Evolutionary conservation across 2,888 invertebrate species (phyloP).

Genomic region (Ectemnius lituratus): DNA sequence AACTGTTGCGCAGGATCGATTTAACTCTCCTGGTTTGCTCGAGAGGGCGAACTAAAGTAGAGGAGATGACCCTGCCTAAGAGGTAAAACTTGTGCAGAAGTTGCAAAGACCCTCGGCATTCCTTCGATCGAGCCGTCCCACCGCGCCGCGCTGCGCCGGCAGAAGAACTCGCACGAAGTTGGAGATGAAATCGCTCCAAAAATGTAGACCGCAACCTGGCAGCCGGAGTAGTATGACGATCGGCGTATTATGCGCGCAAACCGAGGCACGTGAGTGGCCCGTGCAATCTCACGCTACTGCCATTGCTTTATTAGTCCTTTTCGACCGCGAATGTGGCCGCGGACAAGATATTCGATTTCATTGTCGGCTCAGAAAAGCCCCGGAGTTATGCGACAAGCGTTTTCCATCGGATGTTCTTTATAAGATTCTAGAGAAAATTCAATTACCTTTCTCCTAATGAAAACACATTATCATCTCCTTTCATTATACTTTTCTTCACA

Average conservation of each 20-base stretch:
- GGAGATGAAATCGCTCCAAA: constrained; percentile 1
- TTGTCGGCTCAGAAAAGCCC: constrained; percentile 7
- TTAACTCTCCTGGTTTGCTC: not conserved
- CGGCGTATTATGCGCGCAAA: constrained; percentile 1
- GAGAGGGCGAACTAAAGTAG: not conserved
- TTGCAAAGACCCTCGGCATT: not conserved
- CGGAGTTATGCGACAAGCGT: not conserved
- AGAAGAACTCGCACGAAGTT: not conserved
- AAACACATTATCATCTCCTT: too few relatives aligned
- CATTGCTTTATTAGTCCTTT: constrained; percentile 19
- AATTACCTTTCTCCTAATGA: too few relatives aligned
- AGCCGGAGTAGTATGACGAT: not conserved
- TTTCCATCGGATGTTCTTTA: too few relatives aligned
- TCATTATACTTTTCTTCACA: too few relatives aligned
- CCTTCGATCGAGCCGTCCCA: not conserved
- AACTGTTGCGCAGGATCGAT: not conserved
- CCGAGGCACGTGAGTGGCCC: not conserved
- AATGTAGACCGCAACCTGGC: not conserved
- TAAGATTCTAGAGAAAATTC: too few relatives aligned
- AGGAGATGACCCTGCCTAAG: not conserved
- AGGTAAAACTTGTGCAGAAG: not conserved
- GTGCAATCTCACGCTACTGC: constrained; percentile 10
- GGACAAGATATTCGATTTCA: constrained; percentile 12
- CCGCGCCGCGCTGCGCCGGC: not conserved
- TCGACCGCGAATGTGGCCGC: constrained; percentile 20